Evolutionary conservation across 2,888 invertebrate species (phyloP).

Genomic region (Acanthosoma haemorrhoidale): DNA sequence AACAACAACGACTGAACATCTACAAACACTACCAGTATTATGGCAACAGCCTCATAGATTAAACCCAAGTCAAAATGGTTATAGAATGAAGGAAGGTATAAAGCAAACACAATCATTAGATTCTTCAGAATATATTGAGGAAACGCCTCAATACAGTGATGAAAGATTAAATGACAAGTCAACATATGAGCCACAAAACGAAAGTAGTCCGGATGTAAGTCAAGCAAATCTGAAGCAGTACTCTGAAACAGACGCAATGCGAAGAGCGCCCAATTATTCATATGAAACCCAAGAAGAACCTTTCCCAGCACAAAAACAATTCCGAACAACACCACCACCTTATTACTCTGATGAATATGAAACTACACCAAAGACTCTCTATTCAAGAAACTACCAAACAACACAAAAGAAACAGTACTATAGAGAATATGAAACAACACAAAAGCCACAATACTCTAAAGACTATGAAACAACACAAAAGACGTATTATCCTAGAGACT

Average conservation of each 20-base stretch:
- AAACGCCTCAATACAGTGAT: not conserved
- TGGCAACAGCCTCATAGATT: slow-evolving; percentile 12
- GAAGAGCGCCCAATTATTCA: slow-evolving; percentile 8
- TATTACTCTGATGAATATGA: slow-evolving; percentile 4
- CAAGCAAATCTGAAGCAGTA: not conserved
- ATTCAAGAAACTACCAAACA: not conserved
- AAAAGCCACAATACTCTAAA: not conserved
- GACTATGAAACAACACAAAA: slow-evolving; percentile 18
- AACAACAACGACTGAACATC: slow-evolving; percentile 36
- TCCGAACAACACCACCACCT: not conserved
- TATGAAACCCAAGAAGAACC: slow-evolving; percentile 4
- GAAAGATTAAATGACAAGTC: not conserved
- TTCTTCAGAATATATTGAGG: slow-evolving; percentile 2
- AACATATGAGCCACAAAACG: not conserved
- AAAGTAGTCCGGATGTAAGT: not conserved
- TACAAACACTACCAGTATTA: slow-evolving; percentile 10
- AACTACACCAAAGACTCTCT: not conserved
- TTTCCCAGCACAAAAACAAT: not conserved
- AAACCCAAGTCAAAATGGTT: not conserved
- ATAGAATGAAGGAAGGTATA: not conserved
- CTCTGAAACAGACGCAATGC: not conserved
- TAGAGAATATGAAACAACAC: slow-evolving; percentile 10
- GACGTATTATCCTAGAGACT: not conserved
- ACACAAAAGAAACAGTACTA: not conserved
- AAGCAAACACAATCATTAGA: not conserved